Conservation (phyloP, 2,113 vertebrate species). For the Chloropsis cyanopogon region DNA sequence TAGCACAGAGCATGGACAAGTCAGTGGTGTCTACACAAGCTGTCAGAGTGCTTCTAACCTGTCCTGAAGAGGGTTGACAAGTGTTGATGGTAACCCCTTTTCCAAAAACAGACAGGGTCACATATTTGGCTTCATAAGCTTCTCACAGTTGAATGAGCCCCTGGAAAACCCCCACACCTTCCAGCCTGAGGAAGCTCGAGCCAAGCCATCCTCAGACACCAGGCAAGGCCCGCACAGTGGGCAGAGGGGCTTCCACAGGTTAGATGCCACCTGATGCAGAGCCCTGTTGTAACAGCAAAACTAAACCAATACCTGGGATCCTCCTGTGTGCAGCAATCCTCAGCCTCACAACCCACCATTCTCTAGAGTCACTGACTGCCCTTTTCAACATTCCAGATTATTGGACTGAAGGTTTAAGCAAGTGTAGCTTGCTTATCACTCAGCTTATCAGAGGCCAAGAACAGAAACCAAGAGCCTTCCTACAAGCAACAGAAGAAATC, state of each 20-base stretch:
- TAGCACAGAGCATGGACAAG: neutral
- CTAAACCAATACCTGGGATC: neutral
- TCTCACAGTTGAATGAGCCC: neutral
- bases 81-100: neutral
- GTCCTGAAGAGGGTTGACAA: neutral
- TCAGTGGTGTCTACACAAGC: neutral
- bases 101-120: neutral
- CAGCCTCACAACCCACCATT: neutral
- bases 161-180: neutral
- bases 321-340: neutral
- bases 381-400: neutral
- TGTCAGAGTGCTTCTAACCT: neutral
- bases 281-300: neutral
- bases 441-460: neutral
- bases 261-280: neutral
- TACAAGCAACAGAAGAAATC: neutral
- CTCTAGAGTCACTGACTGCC: neutral
- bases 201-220: neutral
- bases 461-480: neutral
- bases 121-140: neutral
- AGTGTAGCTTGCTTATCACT: neutral
- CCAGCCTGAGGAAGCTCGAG: neutral
- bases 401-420: neutral
- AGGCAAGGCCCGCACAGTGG: fast-evolving
- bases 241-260: neutral